These are phyloP conservation scores for Drosophila borborema DNA, from an alignment of 2,888 invertebrate species.

Conservation along the genomic window DNA sequence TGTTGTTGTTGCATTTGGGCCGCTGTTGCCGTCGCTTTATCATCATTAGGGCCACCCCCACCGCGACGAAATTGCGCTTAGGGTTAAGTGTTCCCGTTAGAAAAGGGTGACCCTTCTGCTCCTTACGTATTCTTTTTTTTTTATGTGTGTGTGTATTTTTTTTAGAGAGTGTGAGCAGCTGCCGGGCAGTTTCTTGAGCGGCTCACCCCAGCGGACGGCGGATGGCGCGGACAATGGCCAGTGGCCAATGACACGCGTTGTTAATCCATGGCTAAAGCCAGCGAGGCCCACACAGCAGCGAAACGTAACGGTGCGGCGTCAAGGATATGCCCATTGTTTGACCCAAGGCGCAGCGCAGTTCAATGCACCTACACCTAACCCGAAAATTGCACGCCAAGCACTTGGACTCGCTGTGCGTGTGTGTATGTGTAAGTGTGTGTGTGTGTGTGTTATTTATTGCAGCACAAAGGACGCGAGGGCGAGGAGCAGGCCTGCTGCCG, in stretches of 20 bases:
- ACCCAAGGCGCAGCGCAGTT: slow-evolving; percentile 54
- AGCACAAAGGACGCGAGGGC: slow-evolving; percentile 67
- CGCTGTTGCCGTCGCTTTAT: slow-evolving; percentile 61
- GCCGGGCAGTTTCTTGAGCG: slow-evolving; percentile 33
- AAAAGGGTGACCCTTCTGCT: slow-evolving; percentile 32
- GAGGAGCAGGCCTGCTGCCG: slow-evolving; percentile 48
- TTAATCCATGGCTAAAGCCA: slow-evolving; percentile 62
- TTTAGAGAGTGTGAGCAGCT: slow-evolving; percentile 42
- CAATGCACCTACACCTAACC: slow-evolving; percentile 71
- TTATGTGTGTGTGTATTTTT: not conserved
- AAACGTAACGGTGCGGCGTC: slow-evolving; percentile 58
- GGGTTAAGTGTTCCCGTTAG: slow-evolving; percentile 80
- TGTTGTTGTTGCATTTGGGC: slow-evolving; percentile 35
- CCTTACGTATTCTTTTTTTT: not conserved
- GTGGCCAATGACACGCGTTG: slow-evolving; percentile 55
- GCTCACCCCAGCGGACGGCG: slow-evolving; percentile 12
- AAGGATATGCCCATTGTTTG: slow-evolving; percentile 62
- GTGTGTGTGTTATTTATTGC: slow-evolving; percentile 68
- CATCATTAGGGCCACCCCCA: slow-evolving; percentile 73
- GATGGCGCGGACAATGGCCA: slow-evolving; percentile 4
- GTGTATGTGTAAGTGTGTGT: slow-evolving; percentile 11
- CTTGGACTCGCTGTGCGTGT: not conserved
- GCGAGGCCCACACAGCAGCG: slow-evolving; percentile 27
- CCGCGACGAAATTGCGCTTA: slow-evolving; percentile 61
- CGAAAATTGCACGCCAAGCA: slow-evolving; percentile 39